phyloP scores from a whole-genome alignment of 1,140 invertebrate genomes.

The Nomia melanderi region DNA sequence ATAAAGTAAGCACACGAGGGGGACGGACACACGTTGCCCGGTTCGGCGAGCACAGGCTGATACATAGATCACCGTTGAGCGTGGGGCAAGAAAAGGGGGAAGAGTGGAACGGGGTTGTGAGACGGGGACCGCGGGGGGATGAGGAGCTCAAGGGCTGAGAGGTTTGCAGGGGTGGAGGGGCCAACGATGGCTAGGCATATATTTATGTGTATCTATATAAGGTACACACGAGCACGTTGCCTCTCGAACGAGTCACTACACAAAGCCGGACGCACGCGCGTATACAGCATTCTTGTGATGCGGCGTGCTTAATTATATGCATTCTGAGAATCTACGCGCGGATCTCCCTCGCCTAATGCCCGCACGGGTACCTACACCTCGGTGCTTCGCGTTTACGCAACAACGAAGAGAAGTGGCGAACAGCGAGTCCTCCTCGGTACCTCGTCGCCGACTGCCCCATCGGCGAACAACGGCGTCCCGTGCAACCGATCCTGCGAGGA shows the following conservation, averaged over 20 bases:
- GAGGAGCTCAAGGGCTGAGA: constrained; percentile 40
- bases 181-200: constrained; percentile 47
- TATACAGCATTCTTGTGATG: constrained; percentile 48
- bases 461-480: constrained; percentile 28
- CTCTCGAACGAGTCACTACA: constrained; percentile 47
- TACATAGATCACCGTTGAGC: constrained; percentile 72
- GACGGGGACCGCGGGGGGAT: constrained; percentile 17
- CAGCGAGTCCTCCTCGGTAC: constrained; percentile 9
- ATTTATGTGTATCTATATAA: constrained; percentile 59
- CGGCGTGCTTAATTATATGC: constrained; percentile 76
- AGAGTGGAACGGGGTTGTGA: constrained; percentile 34
- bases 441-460: constrained; percentile 65
- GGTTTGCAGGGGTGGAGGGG: constrained; percentile 25
- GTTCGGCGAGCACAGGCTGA: constrained; percentile 68
- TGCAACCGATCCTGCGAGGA: too few relatives aligned
- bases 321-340: constrained; percentile 74
- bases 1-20: constrained; percentile 76
- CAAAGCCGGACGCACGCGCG: constrained; percentile 32
- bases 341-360: constrained; percentile 71
- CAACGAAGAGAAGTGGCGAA: constrained; percentile 34
- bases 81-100: constrained; percentile 54
- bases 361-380: constrained; percentile 57
- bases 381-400: constrained; percentile 67
- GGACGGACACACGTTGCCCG: constrained; percentile 70
- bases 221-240: constrained; percentile 39